Evolutionary conservation across 2,888 invertebrate genomes (phyloP).

Genomic region (Mythimna vitellina): DNA sequence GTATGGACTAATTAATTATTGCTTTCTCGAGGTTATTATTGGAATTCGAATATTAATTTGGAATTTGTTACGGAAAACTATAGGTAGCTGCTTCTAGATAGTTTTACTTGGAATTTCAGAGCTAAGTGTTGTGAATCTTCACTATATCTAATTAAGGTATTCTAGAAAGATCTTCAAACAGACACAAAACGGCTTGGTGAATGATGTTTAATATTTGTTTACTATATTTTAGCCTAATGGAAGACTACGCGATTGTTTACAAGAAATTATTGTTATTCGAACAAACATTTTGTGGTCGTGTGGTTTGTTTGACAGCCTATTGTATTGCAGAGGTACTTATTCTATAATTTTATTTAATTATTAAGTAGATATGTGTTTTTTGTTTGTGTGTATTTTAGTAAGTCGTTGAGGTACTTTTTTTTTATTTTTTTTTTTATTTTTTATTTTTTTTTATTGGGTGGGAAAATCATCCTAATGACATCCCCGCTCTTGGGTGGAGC

Average conservation of each 20-base stretch:
- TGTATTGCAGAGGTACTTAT: conserved; percentile 62
- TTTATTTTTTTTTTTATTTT: too few relatives aligned
- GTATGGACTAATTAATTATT: conserved; percentile 42
- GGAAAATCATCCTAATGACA: too few relatives aligned
- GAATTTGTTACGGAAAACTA: neutral
- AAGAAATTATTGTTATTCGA: conserved; percentile 78
- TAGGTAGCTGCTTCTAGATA: neutral
- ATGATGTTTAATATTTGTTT: neutral
- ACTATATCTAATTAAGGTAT: neutral
- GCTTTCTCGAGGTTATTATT: conserved; percentile 46
- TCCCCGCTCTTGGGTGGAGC: too few relatives aligned
- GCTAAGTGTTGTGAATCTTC: neutral
- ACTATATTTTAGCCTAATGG: conserved; percentile 63
- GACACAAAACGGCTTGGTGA: neutral
- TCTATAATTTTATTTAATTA: neutral
- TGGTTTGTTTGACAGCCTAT: conserved; percentile 76
- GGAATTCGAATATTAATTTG: conserved; percentile 30
- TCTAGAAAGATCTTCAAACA: neutral
- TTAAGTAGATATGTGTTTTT: too few relatives aligned
- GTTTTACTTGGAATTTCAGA: neutral
- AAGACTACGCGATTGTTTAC: conserved; percentile 73
- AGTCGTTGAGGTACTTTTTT: too few relatives aligned
- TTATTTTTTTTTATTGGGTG: too few relatives aligned
- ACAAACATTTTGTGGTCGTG: conserved; percentile 71
- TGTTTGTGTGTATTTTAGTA: too few relatives aligned